A percentile compares a stretch with the other conserved stretches of the same genome.
Evolutionary conservation across 2,888 invertebrate species (phyloP).

Genomic region (Cerastis rubricosa): DNA sequence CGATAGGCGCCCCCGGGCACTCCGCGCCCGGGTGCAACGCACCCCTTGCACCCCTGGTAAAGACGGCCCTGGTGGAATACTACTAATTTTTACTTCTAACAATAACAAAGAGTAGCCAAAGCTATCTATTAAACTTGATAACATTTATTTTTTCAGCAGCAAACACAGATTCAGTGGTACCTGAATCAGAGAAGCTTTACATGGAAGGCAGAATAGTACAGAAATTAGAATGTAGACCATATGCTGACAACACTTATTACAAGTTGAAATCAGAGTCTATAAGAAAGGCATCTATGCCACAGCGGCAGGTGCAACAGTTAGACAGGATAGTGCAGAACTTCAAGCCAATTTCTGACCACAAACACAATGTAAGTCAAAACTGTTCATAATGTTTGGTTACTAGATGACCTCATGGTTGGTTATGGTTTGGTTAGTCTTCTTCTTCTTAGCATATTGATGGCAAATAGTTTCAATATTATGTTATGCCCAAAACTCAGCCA

Average conservation of each 20-base stretch:
- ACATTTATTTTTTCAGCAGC: constrained; percentile 84
- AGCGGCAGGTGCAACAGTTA: constrained; percentile 96
- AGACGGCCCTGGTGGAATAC: constrained; percentile 5
- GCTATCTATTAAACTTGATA: neutral
- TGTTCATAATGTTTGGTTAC: neutral
- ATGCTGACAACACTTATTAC: constrained; percentile 97
- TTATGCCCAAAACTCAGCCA: too few species aligned
- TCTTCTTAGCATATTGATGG: too few species aligned
- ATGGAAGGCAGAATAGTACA: constrained; percentile 99
- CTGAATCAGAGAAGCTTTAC: constrained; percentile 95
- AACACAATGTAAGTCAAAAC: constrained; percentile 94
- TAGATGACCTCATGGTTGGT: too few species aligned
- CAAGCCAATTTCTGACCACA: constrained; percentile 98
- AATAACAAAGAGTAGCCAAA: neutral
- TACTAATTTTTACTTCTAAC: neutral
- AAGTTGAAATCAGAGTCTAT: constrained; percentile 97
- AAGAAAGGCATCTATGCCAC: constrained; percentile 96
- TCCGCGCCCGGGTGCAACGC: neutral
- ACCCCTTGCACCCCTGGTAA: neutral
- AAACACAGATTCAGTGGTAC: constrained; percentile 92
- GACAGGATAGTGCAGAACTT: constrained; percentile 97
- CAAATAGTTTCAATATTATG: too few species aligned
- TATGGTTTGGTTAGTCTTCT: too few species aligned
- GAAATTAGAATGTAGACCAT: constrained; percentile 97
- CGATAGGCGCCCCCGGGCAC: neutral